These are phyloP conservation scores for Sylvilagus floridanus DNA, from an alignment of 2,797 vertebrate genomes.

Conservation along the genomic window DNA sequence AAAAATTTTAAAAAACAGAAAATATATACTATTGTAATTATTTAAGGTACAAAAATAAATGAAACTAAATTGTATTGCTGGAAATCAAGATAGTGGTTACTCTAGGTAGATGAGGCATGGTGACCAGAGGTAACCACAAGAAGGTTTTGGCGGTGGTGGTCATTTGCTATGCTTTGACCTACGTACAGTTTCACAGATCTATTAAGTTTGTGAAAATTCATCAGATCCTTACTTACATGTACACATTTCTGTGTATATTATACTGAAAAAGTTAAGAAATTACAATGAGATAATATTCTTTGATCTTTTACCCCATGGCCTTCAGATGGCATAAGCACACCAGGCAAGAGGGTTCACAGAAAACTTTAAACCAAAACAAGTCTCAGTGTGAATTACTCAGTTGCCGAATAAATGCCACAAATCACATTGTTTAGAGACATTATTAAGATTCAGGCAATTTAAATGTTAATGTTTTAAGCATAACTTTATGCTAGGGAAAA, in stretches of 20 bases:
- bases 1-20: constrained; percentile 11
- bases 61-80: background rate
- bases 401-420: constrained; percentile 65
- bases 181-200: background rate
- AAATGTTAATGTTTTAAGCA: constrained; percentile 78
- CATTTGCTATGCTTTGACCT: constrained; percentile 5
- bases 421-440: constrained; percentile 65
- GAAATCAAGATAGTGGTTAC: background rate
- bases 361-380: constrained; percentile 7
- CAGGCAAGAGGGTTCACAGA: background rate
- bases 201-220: background rate
- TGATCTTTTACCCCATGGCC: background rate
- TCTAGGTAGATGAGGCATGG: background rate
- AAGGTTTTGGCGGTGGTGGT: background rate
- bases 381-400: background rate
- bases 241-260: background rate
- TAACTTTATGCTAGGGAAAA: constrained; percentile 61
- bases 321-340: background rate
- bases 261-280: background rate
- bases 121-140: background rate
- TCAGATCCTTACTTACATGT: background rate
- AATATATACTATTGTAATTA: background rate
- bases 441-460: constrained; percentile 77
- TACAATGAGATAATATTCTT: background rate
- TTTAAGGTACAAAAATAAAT: constrained; percentile 16